A percentile compares a stretch with the other conserved stretches of the same genome.
phyloP scores from a whole-genome alignment of 2,888 invertebrate species.

The Tetragnatha montana region DNA sequence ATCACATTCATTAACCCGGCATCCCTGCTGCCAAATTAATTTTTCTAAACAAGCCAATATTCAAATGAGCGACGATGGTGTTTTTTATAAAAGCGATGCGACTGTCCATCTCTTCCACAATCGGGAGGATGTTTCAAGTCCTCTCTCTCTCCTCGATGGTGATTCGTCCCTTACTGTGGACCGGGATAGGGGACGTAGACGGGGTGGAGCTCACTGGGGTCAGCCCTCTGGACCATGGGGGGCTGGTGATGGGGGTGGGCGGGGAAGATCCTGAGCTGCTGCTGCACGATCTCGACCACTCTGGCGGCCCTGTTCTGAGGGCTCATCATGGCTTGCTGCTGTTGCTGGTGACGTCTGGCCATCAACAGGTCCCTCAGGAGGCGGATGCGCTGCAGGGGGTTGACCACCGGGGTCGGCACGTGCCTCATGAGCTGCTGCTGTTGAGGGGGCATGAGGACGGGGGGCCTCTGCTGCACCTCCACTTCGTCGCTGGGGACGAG shows the following conservation, averaged over 20 bases:
- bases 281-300: slow-evolving; percentile 67
- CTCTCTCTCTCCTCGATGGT: slow-evolving; percentile 18
- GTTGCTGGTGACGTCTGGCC: slow-evolving; percentile 59
- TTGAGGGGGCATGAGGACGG: slow-evolving; percentile 23
- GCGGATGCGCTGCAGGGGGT: slow-evolving; percentile 63
- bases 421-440: slow-evolving; percentile 33
- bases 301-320: slow-evolving; percentile 45
- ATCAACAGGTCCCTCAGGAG: slow-evolving; percentile 63
- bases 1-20: slow-evolving; percentile 64
- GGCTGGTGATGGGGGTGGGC: slow-evolving; percentile 53
- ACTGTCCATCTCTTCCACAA: slow-evolving; percentile 6
- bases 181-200: slow-evolving; percentile 66
- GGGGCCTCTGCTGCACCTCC: slow-evolving; percentile 57
- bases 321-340: slow-evolving; percentile 22
- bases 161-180: slow-evolving; percentile 48
- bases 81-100: slow-evolving; percentile 26
- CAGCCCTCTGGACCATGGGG: slow-evolving; percentile 55
- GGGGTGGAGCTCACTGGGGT: slow-evolving; percentile 63
- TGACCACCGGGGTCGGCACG: slow-evolving; percentile 49
- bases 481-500: slow-evolving; percentile 65
- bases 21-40: slow-evolving; percentile 71
- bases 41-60: slow-evolving; percentile 29
- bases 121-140: slow-evolving; percentile 28
- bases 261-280: slow-evolving; percentile 66
- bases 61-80: slow-evolving; percentile 43